Percentiles rank a stretch among this genome's conserved stretches.
Evolutionary conservation across 1,140 invertebrate species (phyloP).

Genomic region (Leptopilina boulardi): DNA sequence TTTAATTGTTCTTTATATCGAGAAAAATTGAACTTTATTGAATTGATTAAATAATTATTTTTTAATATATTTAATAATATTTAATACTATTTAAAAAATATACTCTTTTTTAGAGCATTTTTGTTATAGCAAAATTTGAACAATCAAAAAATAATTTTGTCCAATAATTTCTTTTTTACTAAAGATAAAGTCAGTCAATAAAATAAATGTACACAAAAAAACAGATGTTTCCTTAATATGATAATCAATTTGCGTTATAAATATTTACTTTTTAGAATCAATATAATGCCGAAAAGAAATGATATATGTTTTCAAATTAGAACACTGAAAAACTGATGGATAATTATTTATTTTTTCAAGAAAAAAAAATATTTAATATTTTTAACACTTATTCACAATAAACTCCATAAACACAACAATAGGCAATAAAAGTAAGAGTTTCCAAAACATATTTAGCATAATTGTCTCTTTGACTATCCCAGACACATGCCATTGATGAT

Average conservation of each 20-base stretch:
- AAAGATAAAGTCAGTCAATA: too few relatives aligned
- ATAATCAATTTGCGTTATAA: too few relatives aligned
- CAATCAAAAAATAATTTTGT: too few relatives aligned
- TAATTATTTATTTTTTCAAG: not conserved
- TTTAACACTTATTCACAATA: constrained; percentile 62
- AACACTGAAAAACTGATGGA: too few relatives aligned
- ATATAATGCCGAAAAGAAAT: not conserved
- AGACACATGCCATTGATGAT: constrained; percentile 63
- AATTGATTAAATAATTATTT: too few relatives aligned
- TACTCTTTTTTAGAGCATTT: too few relatives aligned
- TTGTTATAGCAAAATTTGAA: too few relatives aligned
- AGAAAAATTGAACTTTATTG: not conserved
- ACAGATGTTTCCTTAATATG: too few relatives aligned
- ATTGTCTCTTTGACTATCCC: constrained; percentile 67
- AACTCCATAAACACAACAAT: constrained; percentile 64
- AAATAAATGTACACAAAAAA: too few relatives aligned
- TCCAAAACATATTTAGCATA: constrained; percentile 64
- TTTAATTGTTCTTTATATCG: not conserved
- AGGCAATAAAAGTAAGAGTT: constrained; percentile 63
- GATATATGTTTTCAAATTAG: not conserved
- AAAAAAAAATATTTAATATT: not conserved
- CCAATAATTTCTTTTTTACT: too few relatives aligned
- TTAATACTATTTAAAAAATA: too few relatives aligned
- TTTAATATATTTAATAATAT: too few relatives aligned
- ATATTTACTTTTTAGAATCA: not conserved